A percentile compares a stretch with the other conserved stretches of the same genome.
Evolutionary conservation across 1,140 invertebrate genomes (phyloP).

Genomic region (Melitaea cinxia): DNA sequence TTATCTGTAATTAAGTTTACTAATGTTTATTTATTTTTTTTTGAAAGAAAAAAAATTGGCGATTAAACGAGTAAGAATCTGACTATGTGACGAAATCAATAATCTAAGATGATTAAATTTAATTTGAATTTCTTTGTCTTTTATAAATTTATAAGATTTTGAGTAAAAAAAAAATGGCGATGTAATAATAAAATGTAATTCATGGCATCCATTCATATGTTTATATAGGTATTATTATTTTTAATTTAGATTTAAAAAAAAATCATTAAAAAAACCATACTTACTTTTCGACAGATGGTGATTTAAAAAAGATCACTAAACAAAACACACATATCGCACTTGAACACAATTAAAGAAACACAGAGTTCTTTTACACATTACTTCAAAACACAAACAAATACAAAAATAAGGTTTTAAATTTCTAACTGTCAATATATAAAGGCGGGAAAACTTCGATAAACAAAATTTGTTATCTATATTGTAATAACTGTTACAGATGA

Average conservation of each 20-base stretch:
- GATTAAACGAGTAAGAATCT: no score
- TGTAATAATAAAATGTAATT: no score
- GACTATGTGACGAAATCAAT: no score
- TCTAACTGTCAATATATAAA: slow-evolving; percentile 14
- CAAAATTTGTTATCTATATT: slow-evolving; percentile 8
- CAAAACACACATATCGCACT: slow-evolving; percentile 66
- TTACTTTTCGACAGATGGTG: slow-evolving; percentile 80
- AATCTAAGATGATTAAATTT: no score
- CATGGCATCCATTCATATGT: no score
- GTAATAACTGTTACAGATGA: background rate
- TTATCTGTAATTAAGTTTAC: no score
- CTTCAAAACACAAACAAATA: slow-evolving; percentile 39
- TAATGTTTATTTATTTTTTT: no score
- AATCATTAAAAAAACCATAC: slow-evolving; percentile 33
- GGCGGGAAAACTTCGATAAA: slow-evolving; percentile 14
- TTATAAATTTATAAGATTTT: no score
- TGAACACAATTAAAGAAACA: slow-evolving; percentile 54
- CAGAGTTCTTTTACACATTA: slow-evolving; percentile 55
- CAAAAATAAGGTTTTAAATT: slow-evolving; percentile 18
- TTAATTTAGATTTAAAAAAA: background rate
- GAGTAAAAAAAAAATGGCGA: no score
- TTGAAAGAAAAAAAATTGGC: no score
- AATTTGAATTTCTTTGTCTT: no score
- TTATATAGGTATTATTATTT: no score
- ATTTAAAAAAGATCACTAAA: slow-evolving; percentile 54